Evolutionary conservation across 2,113 vertebrate genomes (phyloP).

Genomic region (Stigmatopora nigra): DNA sequence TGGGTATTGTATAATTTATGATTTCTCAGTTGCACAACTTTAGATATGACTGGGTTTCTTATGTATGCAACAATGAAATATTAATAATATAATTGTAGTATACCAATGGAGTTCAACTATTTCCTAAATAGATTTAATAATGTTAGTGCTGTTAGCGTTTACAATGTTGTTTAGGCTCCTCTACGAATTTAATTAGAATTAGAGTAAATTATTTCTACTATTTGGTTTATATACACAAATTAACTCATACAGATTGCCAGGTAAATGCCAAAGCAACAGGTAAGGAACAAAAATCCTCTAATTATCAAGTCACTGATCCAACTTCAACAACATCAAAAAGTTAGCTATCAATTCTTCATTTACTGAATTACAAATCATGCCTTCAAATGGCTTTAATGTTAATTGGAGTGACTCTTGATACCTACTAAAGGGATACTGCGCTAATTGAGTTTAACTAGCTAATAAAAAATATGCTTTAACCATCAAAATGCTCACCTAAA

Average conservation of each 20-base stretch:
- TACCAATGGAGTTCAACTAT: background rate
- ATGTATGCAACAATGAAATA: background rate
- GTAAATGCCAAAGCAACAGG: background rate
- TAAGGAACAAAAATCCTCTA: background rate
- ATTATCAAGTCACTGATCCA: background rate
- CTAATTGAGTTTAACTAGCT: background rate
- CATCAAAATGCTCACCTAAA: background rate
- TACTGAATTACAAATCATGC: background rate
- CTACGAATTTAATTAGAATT: background rate
- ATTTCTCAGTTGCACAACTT: constrained; percentile 31
- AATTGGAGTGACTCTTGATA: background rate
- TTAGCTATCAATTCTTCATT: background rate
- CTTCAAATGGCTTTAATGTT: background rate
- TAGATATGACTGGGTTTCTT: background rate
- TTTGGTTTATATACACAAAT: background rate
- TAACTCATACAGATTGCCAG: background rate
- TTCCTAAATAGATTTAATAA: background rate
- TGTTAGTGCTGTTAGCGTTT: background rate
- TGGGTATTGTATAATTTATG: background rate
- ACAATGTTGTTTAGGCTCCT: background rate
- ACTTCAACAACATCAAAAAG: background rate
- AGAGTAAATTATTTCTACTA: background rate
- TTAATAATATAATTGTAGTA: background rate
- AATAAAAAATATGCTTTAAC: background rate
- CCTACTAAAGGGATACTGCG: background rate